Base-by-base conservation (phyloP, 1,140 invertebrate species). In the Hyposmocoma kahamanoa region DNA sequence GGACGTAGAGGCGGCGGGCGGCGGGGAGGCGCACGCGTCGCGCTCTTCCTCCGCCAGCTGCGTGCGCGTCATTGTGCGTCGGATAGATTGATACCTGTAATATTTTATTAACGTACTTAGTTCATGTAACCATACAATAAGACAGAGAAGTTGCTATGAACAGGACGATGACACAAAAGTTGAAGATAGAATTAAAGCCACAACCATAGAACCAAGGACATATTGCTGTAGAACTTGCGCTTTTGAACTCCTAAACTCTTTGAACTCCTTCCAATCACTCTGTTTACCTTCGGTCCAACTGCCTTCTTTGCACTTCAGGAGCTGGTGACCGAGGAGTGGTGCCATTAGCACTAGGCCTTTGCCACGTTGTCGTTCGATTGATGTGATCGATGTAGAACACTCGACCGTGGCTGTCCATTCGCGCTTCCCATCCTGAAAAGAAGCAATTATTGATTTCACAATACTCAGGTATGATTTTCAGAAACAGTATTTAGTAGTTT, bases 381-480 rank as follows among this genome's bases (percentile, higher is more conserved):
- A 95, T 89, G 70, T 98, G 96, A 84, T 97, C 95, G 30, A 98
- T 96, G 68, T 97, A 97, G 75, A 98, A 97, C 42, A 97, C 92
- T 34, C 96, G 88, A 0, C 96, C 96, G 67, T 97, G 95, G 61
- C 94, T 95, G 72, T 98, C 96, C 83, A 97, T 95, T 42, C 96
- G 89, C 0, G 96, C 96, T 88, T 98, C 96, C 96, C 96, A 97
- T 17, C 92, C 93, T 90, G 62, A 30, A 89, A 90, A 56, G 53
- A 26, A 5, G 11, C 24, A 26, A 26, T 11, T 6, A 26, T 11
- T 6, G 11, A 26, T 6, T 26, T 26, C 24, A 11, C 5, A 26
- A 6, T n/a, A 26, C 24, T 6, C 24, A 26, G 11, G 5, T 6
- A 26, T 11, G 11, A 26, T 6, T 6, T 26, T 26, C 24, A 11